These are phyloP conservation scores for Anseranas semipalmata DNA, from an alignment of 2,113 vertebrate species.

Conservation along the genomic window DNA sequence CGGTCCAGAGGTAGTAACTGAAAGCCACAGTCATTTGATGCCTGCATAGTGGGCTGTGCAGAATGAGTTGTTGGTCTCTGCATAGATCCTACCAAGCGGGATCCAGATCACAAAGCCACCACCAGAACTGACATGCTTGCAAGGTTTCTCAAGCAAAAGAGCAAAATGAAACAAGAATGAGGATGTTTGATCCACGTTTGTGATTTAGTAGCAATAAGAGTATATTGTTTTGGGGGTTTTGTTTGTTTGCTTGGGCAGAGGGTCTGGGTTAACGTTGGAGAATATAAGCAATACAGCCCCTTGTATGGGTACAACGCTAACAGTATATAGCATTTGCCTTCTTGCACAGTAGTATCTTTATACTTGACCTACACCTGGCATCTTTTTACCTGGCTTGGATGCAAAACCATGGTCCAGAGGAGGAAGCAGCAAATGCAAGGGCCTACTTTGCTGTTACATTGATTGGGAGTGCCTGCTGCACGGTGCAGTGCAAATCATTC, in stretches of 20 bases:
- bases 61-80: conserved; percentile 66
- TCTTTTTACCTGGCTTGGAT: not conserved
- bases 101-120: conserved; percentile 64
- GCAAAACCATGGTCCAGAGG: not conserved
- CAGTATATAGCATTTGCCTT: not conserved
- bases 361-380: not conserved
- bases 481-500: not conserved
- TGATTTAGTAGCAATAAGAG: not conserved
- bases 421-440: not conserved
- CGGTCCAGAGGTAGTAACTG: conserved; percentile 70
- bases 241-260: not conserved
- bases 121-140: conserved; percentile 14
- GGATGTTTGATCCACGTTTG: not conserved
- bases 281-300: not conserved
- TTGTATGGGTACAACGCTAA: not conserved
- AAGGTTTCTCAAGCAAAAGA: not conserved
- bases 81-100: conserved; percentile 54
- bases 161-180: not conserved
- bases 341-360: not conserved
- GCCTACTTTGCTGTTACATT: not conserved
- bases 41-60: conserved; percentile 64
- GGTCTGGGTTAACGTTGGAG: not conserved
- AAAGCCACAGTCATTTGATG: conserved; percentile 75
- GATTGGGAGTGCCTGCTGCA: not conserved
- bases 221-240: not conserved